phyloP scores from a whole-genome alignment of 2,113 vertebrate species.

The Polypterus senegalus region DNA sequence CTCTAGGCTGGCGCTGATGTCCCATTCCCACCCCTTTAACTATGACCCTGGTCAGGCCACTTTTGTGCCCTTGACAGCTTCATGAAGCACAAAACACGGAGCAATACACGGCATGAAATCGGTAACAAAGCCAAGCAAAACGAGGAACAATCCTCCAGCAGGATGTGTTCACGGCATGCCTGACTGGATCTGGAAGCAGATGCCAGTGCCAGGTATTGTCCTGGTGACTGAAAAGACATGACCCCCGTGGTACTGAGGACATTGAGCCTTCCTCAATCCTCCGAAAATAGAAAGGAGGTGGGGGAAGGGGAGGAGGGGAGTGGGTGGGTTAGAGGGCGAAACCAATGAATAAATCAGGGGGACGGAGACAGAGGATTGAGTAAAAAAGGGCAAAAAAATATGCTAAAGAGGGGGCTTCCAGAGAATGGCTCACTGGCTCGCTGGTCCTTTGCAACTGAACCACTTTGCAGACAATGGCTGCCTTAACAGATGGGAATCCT shows the following conservation, averaged over 20 bases:
- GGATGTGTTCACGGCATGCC: conserved; percentile 78
- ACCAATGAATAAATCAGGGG: conserved; percentile 98
- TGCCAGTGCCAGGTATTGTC: conserved; percentile 67
- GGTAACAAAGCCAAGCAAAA: conserved; percentile 74
- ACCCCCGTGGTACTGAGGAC: conserved; percentile 59
- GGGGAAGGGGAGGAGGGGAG: conserved; percentile 6
- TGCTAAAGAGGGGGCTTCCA: conserved; percentile 74
- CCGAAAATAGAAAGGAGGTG: conserved; percentile 38
- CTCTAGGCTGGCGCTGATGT: conserved; percentile 48
- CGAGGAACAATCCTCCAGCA: conserved; percentile 71
- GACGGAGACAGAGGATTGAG: conserved; percentile 62
- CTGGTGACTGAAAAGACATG: conserved; percentile 69
- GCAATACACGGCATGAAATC: conserved; percentile 80
- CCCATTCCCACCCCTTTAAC: conserved; percentile 77
- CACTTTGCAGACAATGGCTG: conserved; percentile 74
- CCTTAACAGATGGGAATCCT: conserved; percentile 89
- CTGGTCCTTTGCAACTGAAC: conserved; percentile 52
- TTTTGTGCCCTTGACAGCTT: conserved; percentile 81
- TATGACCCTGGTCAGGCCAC: conserved; percentile 66
- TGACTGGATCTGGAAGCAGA: conserved; percentile 75
- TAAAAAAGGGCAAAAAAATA: conserved; percentile 51
- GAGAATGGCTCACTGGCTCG: conserved; percentile 54
- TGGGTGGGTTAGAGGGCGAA: conserved; percentile 56
- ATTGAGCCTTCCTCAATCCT: conserved; percentile 57
- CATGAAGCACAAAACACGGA: conserved; percentile 75